phyloP scores from a whole-genome alignment of 1,140 invertebrate genomes.

The Dufourea novaeangliae region DNA sequence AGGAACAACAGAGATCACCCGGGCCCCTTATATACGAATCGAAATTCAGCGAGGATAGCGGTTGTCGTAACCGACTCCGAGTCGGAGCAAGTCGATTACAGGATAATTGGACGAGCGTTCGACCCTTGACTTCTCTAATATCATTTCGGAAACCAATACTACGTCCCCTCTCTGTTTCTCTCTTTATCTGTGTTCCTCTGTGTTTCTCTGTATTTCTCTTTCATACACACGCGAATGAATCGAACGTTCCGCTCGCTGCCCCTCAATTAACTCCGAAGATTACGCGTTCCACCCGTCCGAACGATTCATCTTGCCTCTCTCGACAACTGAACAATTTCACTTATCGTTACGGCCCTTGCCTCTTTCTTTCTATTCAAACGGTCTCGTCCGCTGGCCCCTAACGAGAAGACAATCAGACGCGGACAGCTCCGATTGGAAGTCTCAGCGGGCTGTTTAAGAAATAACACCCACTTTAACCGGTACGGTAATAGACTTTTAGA shows the following conservation, averaged over 20 bases:
- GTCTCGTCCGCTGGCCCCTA: not conserved
- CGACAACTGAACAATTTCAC: conserved; percentile 3
- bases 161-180: too few species aligned
- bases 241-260: conserved; percentile 27
- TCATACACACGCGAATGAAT: too few species aligned
- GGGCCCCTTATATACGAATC: conserved; percentile 5
- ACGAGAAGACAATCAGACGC: not conserved
- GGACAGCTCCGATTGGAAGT: not conserved
- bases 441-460: not conserved
- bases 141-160: conserved; percentile 35
- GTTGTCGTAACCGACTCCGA: conserved; percentile 39
- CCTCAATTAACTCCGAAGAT: conserved; percentile 27
- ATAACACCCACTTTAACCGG: not conserved
- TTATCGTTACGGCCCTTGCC: not conserved
- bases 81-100: conserved; percentile 31
- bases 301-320: not conserved
- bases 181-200: too few species aligned
- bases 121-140: conserved; percentile 43
- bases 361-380: not conserved
- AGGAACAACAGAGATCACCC: conserved; percentile 8
- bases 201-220: too few species aligned
- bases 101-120: conserved; percentile 38
- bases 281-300: not conserved
- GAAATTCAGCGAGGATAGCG: conserved; percentile 45
- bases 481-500: not conserved